Evolutionary conservation across 2,888 invertebrate species (phyloP).

Genomic region (Euzophera pinguis): DNA sequence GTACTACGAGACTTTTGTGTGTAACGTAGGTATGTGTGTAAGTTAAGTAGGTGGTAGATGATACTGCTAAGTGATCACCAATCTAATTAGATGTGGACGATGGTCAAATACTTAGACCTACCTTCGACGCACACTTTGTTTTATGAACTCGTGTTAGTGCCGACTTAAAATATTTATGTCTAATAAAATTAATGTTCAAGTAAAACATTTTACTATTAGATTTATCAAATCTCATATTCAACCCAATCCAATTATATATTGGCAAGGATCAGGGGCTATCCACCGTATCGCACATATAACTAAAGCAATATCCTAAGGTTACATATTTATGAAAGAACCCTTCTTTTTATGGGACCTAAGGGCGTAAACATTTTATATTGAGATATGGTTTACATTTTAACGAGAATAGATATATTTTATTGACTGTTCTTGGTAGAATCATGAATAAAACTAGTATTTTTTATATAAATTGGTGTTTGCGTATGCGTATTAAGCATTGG

Average conservation of each 20-base stretch:
- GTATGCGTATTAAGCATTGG: no score
- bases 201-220: constrained; percentile 19
- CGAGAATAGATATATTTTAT: constrained; percentile 4
- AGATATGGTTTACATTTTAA: constrained; percentile 17
- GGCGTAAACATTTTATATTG: constrained; percentile 37
- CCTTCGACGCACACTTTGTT: no score
- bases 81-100: no score
- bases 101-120: no score
- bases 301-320: constrained; percentile 52
- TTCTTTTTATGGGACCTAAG: constrained; percentile 39
- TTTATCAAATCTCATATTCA: constrained; percentile 21
- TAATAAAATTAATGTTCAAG: constrained; percentile 10
- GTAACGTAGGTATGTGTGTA: no score
- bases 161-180: no score
- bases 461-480: no score
- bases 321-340: constrained; percentile 57
- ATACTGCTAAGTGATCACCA: no score
- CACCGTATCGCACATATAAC: constrained; percentile 38
- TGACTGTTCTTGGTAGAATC: neutral
- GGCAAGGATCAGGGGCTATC: constrained; percentile 35
- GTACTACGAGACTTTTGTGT: no score
- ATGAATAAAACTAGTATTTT: neutral
- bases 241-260: constrained; percentile 34
- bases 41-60: no score
- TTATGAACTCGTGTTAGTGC: no score